Percentiles rank a stretch among this genome's conserved stretches.
phyloP scores from a whole-genome alignment of 2,888 invertebrate genomes.

The Platycnemis pennipes region DNA sequence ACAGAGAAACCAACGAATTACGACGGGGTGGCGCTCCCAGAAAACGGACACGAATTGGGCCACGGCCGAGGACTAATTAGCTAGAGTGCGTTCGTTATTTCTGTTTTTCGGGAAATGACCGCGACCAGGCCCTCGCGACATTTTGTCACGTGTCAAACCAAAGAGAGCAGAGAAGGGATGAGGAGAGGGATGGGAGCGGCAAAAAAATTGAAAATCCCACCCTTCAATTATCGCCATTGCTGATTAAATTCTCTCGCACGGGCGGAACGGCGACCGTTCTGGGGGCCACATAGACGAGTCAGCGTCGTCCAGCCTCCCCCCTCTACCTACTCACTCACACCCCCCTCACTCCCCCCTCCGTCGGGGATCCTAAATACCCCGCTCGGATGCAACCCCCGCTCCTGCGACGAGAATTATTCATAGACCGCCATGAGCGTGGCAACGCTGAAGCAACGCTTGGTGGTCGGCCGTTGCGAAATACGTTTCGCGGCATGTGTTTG shows the following conservation, averaged over 20 bases:
- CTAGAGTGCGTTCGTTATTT: slow-evolving; percentile 25
- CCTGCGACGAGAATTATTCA: background rate
- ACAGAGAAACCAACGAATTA: background rate
- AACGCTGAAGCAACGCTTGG: background rate
- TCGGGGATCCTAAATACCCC: background rate
- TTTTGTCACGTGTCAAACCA: background rate
- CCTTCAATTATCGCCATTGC: background rate
- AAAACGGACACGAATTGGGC: background rate
- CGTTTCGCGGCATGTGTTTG: background rate
- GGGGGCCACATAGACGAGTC: background rate
- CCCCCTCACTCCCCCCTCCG: background rate
- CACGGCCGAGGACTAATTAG: slow-evolving; percentile 22
- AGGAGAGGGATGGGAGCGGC: background rate
- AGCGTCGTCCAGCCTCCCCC: background rate
- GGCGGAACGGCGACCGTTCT: background rate
- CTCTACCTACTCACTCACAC: background rate
- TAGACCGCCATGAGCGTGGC: background rate
- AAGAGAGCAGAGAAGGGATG: background rate
- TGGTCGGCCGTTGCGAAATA: background rate
- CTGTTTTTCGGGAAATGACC: slow-evolving; percentile 1
- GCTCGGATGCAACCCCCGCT: background rate
- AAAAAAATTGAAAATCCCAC: background rate
- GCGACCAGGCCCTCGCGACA: background rate
- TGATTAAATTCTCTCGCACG: slow-evolving; percentile 29
- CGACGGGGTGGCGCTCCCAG: background rate